A percentile compares a stretch with the other conserved stretches of the same genome.
Conservation (phyloP, 2,888 invertebrate genomes). For the Diarsia rubi region DNA sequence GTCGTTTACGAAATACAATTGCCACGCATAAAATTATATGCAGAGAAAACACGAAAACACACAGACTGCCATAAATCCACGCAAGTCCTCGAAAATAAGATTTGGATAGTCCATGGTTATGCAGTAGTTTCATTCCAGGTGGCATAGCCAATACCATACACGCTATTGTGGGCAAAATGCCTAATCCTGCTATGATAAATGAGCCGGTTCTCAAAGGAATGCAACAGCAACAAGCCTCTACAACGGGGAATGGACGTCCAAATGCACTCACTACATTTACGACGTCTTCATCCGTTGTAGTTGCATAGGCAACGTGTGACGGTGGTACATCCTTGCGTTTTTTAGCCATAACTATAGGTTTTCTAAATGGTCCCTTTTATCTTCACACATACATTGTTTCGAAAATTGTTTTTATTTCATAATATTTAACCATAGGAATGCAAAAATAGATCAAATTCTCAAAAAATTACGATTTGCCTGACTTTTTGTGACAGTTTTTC, state of each 20-base stretch:
- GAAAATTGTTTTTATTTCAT: slow-evolving; percentile 7
- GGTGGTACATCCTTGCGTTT: not conserved
- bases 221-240: slow-evolving; percentile 63
- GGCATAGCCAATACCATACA: slow-evolving; percentile 64
- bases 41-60: slow-evolving; percentile 57
- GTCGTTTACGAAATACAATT: slow-evolving; percentile 40
- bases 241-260: slow-evolving; percentile 63
- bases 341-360: slow-evolving; percentile 17
- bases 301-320: not conserved
- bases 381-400: slow-evolving; percentile 11
- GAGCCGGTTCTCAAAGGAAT: slow-evolving; percentile 62
- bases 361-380: slow-evolving; percentile 5
- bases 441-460: too few relatives aligned
- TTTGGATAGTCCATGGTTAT: slow-evolving; percentile 62
- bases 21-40: slow-evolving; percentile 67
- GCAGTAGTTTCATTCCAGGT: slow-evolving; percentile 50
- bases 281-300: slow-evolving; percentile 2
- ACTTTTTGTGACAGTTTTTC: not conserved
- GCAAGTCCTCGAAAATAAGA: slow-evolving; percentile 51
- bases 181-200: slow-evolving; percentile 67
- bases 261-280: slow-evolving; percentile 13
- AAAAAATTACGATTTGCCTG: not conserved
- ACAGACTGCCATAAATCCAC: slow-evolving; percentile 61
- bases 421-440: not conserved
- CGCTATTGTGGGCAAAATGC: slow-evolving; percentile 67